Evolutionary conservation across 2,888 invertebrate genomes (phyloP), one percentile per base, ranked within the genome.

Genomic region (Marronus borbonicus): DNA sequence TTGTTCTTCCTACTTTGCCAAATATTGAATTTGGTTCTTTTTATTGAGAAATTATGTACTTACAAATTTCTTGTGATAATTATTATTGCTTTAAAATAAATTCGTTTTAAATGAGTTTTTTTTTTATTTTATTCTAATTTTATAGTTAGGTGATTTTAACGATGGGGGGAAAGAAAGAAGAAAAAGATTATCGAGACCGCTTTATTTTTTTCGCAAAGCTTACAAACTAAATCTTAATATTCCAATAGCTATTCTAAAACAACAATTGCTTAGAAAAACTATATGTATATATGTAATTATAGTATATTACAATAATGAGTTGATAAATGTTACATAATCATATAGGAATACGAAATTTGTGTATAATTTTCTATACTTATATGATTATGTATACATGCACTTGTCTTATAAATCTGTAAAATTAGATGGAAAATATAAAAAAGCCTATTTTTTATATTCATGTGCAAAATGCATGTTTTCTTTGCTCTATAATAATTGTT

Each of bases 231-330:
- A 88, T 85, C 85, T 88, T 88, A 87, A 86, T 87, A 86, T 88
- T 87, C 85, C 86, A 88, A 88, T 88, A 87, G 87, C 88, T 88
- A 88, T 80, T 86, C 88, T 88, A 88, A 88, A 88, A 88, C 88
- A 88, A 88, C 88, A 88, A 88, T 88, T 88, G 89, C 88, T 89
- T 89, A 89, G 89, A 89, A 88, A 88, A 89, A 89, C 88, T 89
- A 88, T 88, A 88, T 88, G 88, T 88, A 88, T 88, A 87, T 87
- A 84, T 86, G 86, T 88, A 87, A 87, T 88, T 87, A 88, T 88
- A 88, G 86, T 85, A 85, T 86, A 83, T 86, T 86, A 86, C 87
- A 88, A 87, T 86, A 88, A 88, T 88, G 87, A 87, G 85, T 87
- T 87, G 80, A 83, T 83, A 83, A 86, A 86, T 86, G 86, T 86